Conservation (phyloP, 2,113 vertebrate species). For the Elanoides forficatus region DNA sequence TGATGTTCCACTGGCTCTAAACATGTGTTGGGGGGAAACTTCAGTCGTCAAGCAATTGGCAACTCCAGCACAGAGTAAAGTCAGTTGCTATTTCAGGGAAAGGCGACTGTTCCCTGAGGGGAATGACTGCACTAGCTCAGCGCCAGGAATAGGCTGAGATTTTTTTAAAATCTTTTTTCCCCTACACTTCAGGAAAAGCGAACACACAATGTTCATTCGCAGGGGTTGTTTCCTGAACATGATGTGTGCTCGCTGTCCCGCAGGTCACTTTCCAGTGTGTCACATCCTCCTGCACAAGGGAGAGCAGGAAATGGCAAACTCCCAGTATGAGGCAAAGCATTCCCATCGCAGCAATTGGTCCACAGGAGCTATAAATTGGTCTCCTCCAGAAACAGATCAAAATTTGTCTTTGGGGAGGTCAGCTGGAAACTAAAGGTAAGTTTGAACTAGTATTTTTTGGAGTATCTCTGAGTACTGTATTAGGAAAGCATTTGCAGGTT, state of each 20-base stretch:
- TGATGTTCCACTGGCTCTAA: not conserved
- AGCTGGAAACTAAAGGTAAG: conserved; percentile 68
- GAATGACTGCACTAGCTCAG: conserved; percentile 67
- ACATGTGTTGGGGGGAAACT: not conserved
- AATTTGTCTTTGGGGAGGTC: conserved; percentile 23
- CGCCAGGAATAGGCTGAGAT: conserved; percentile 56
- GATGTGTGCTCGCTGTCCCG: conserved; percentile 57
- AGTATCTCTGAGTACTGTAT: fast-evolving
- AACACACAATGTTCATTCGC: conserved; percentile 72
- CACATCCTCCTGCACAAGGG: conserved; percentile 75
- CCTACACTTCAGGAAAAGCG: conserved; percentile 63
- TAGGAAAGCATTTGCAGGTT: not conserved
- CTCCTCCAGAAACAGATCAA: conserved; percentile 72
- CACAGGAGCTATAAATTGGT: conserved; percentile 68
- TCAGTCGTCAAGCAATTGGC: not conserved
- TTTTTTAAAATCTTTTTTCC: not conserved
- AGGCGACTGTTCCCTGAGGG: conserved; percentile 58
- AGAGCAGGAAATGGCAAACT: conserved; percentile 75
- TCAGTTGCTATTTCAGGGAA: conserved; percentile 76
- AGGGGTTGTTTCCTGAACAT: conserved; percentile 69
- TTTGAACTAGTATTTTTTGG: not conserved
- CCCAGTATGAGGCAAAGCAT: conserved; percentile 72
- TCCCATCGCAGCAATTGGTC: conserved; percentile 68
- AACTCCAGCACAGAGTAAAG: conserved; percentile 11
- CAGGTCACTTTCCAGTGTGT: conserved; percentile 75